These are phyloP conservation scores for Galleria mellonella DNA, from an alignment of 1,140 invertebrate genomes.

Conservation along the genomic window DNA sequence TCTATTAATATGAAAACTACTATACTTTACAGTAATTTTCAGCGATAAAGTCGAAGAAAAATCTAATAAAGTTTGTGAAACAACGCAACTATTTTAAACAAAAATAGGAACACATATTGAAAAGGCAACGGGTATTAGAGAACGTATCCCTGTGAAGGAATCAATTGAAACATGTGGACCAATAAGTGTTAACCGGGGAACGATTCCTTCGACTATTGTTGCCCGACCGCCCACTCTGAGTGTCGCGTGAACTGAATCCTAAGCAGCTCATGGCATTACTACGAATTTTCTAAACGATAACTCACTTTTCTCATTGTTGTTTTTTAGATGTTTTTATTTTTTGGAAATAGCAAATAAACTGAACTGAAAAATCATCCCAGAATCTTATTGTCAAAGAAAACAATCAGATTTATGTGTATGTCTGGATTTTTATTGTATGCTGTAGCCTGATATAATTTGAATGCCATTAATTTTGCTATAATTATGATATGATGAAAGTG, in stretches of 20 bases:
- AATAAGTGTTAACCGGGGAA: slow-evolving; percentile 49
- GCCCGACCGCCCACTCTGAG: slow-evolving; percentile 36
- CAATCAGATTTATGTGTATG: no score
- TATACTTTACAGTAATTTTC: no score
- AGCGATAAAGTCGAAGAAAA: no score
- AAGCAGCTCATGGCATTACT: slow-evolving; percentile 25
- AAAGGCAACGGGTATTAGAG: slow-evolving; percentile 1
- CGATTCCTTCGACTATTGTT: slow-evolving; percentile 48
- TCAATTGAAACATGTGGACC: slow-evolving; percentile 52
- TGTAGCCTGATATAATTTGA: background rate
- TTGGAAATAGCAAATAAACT: background rate
- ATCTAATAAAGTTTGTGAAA: no score
- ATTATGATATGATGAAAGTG: no score
- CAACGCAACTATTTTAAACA: background rate
- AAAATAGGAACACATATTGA: background rate
- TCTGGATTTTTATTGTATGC: no score
- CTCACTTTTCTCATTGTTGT: no score
- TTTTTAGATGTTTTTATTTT: background rate
- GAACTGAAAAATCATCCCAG: no score
- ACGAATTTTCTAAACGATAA: slow-evolving; percentile 3
- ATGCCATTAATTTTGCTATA: background rate
- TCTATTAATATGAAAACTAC: no score
- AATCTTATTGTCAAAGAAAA: no score
- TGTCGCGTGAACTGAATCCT: slow-evolving; percentile 36
- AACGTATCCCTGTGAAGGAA: slow-evolving; percentile 18